These are phyloP conservation scores for Caenorhabditis japonica DNA, from an alignment of 2,888 invertebrate species.

Conservation along the genomic window DNA sequence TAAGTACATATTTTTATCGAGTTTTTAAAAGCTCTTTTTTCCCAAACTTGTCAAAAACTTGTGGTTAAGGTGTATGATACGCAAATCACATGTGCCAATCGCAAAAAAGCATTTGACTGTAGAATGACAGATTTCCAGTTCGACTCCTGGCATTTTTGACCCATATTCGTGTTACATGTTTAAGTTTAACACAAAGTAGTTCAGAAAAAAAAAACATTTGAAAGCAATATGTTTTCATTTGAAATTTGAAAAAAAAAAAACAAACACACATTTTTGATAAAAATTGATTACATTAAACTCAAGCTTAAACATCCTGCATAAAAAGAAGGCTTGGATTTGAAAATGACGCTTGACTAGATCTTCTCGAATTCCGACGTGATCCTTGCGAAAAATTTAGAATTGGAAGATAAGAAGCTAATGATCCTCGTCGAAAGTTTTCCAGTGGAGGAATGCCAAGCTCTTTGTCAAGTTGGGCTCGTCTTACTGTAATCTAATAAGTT, in stretches of 20 bases:
- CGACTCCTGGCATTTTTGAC: no score
- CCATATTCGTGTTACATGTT: no score
- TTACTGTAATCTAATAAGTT: slow-evolving; percentile 52
- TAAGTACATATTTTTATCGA: no score
- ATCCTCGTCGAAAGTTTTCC: slow-evolving; percentile 62
- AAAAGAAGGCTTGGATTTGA: slow-evolving; percentile 55
- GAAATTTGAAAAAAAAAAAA: not conserved
- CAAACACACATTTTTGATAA: not conserved
- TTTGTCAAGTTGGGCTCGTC: slow-evolving; percentile 68
- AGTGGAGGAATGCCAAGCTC: slow-evolving; percentile 68
- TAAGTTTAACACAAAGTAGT: no score
- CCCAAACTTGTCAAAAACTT: no score
- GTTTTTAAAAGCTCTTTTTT: no score
- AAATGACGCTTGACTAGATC: slow-evolving; percentile 62
- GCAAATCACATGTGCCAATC: no score
- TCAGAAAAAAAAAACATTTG: slow-evolving; percentile 23
- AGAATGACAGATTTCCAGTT: no score
- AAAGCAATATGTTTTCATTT: slow-evolving; percentile 20
- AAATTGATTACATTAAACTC: not conserved
- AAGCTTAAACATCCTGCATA: slow-evolving; percentile 51
- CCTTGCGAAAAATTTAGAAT: slow-evolving; percentile 54
- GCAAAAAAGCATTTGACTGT: no score
- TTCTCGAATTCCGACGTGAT: slow-evolving; percentile 54
- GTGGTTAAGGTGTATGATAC: no score
- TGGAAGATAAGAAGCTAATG: slow-evolving; percentile 66